Conservation (phyloP, 2,797 vertebrate genomes). For the Liparis tanakae region DNA sequence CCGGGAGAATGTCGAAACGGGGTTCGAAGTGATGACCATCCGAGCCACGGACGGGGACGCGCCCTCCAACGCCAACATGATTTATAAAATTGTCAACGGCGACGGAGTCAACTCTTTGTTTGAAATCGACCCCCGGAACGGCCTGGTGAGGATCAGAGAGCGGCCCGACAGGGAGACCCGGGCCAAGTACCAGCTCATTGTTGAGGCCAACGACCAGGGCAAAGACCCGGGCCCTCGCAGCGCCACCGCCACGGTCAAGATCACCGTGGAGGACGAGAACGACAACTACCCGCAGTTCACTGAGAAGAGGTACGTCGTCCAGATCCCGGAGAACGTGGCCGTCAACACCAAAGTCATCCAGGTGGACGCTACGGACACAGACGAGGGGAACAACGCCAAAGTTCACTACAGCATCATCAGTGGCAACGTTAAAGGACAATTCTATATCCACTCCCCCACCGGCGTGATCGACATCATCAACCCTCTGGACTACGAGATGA, state of each 20-base stretch:
- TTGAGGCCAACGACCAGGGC: slow-evolving; percentile 96
- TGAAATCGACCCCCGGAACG: slow-evolving; percentile 91
- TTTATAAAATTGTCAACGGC: slow-evolving; percentile 90
- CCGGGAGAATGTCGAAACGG: slow-evolving; percentile 94
- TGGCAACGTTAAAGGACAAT: slow-evolving; percentile 95
- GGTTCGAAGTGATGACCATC: slow-evolving; percentile 95
- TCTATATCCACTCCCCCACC: slow-evolving; percentile 93
- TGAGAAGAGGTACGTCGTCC: slow-evolving; percentile 91
- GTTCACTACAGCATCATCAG: slow-evolving; percentile 97
- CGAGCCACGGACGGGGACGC: slow-evolving; percentile 94
- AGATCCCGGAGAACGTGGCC: slow-evolving; percentile 89
- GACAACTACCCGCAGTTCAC: slow-evolving; percentile 98
- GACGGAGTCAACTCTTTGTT: slow-evolving; percentile 85
- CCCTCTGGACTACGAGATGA: slow-evolving; percentile 93
- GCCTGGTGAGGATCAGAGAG: slow-evolving; percentile 90
- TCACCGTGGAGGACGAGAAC: slow-evolving; percentile 94
- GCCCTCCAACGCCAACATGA: slow-evolving; percentile 94
- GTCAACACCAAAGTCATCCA: slow-evolving; percentile 91
- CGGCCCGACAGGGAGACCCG: slow-evolving; percentile 90
- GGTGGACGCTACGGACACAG: slow-evolving; percentile 92
- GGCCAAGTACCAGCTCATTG: slow-evolving; percentile 89
- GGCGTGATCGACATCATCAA: slow-evolving; percentile 95
- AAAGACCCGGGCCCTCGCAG: slow-evolving; percentile 91
- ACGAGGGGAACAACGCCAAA: slow-evolving; percentile 92
- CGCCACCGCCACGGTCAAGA: slow-evolving; percentile 91